Evolutionary conservation across 2,797 vertebrate species (phyloP), one percentile per base, ranked within the genome.

Genomic region (Coluber constrictor): DNA sequence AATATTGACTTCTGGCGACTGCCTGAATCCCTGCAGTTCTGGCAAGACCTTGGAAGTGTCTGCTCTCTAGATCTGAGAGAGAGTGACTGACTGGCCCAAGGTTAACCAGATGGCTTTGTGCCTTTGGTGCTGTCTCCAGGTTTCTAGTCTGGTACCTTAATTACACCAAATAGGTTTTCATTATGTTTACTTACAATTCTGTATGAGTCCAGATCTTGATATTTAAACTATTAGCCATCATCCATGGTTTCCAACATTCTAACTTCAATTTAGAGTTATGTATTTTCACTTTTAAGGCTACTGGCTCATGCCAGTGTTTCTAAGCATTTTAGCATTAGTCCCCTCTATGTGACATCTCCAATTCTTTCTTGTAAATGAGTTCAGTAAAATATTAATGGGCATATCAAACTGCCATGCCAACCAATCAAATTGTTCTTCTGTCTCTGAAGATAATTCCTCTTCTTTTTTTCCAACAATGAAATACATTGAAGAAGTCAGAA

Each of bases 361-460:
- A 27, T 90, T 93, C 51, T 93, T 83, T 61, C 87, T 94, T 91
- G 94, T 59, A 95, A 95, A 96, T 32, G 90, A 96, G 90, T 94
- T 94, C 0, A 2, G n/a, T 95, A 15, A 95, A 97, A 94, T 94
- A 95, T 96, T 96, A 54, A 96, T 94, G 95, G 60, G 8, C 32
- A 47, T 86, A 47, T 94, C 7, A 1, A 92, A 88, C 94, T 92
- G 18, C 89, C 1, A 27, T 37, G 86, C 3, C 25, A 18, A 86
- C 93, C 93, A 86, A 93, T 94, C 55, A 1, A 86, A 23, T 94
- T 83, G 8, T 89, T 11, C 8, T 93, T 0, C 3, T 74, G 8
- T 6, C 90, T 92, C 32, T n/a, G 7, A 20, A 54, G 29, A 18
- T 56, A 70, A 90, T 89, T 66, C 60, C 13, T 12, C 18, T 32